phyloP scores from a whole-genome alignment of 2,113 vertebrate genomes.

The Mystacornis crossleyi region DNA sequence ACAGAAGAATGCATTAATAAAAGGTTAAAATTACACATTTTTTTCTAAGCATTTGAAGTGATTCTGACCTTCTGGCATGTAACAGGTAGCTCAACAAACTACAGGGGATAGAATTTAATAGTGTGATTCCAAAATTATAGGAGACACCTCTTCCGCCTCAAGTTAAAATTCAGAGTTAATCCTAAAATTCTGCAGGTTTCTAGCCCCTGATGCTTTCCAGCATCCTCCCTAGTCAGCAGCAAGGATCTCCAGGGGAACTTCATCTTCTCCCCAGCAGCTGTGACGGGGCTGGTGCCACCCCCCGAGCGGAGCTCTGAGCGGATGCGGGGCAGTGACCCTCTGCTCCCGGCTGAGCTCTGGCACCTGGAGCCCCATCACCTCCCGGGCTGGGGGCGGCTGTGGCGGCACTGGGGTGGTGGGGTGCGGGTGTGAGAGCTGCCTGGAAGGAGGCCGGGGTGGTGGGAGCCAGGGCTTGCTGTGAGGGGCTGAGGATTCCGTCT shows the following conservation, averaged over 20 bases:
- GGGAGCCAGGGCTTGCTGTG: fast-evolving
- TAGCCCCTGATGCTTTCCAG: background rate
- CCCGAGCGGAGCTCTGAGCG: fast-evolving
- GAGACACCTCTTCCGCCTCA: background rate
- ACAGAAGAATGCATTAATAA: background rate
- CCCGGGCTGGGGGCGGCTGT: background rate
- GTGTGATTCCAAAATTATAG: background rate
- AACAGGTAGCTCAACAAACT: background rate
- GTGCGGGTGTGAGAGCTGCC: fast-evolving
- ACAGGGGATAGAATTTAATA: background rate
- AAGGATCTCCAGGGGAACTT: fast-evolving
- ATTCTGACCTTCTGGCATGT: background rate
- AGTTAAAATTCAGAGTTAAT: background rate
- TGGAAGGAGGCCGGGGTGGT: fast-evolving
- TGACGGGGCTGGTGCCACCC: background rate
- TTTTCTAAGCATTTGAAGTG: background rate
- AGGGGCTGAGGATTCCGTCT: fast-evolving
- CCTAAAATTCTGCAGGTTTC: background rate
- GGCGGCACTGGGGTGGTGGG: fast-evolving
- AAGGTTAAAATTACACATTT: background rate
- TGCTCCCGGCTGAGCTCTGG: fast-evolving
- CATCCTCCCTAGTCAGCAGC: background rate
- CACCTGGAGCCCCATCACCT: background rate
- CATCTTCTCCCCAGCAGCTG: background rate
- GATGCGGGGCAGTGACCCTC: fast-evolving